Evolutionary conservation across 2,888 invertebrate species (phyloP).

Genomic region (Brachylomia viminalis): DNA sequence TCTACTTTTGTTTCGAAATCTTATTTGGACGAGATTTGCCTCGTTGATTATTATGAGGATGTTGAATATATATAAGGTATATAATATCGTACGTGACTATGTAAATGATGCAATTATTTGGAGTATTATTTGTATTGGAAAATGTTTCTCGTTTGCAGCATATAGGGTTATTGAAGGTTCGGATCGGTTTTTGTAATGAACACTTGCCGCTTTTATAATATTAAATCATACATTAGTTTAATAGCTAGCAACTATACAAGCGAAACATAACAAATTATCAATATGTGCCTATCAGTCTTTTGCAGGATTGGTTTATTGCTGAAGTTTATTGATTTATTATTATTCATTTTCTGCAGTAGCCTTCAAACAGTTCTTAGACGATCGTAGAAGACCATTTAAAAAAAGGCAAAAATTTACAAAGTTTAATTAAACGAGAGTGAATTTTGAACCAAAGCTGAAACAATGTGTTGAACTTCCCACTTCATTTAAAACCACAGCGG

Average conservation of each 20-base stretch:
- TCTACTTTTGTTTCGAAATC: slow-evolving; percentile 43
- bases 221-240: background rate
- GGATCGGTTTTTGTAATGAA: background rate
- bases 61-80: background rate
- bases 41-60: slow-evolving; percentile 46
- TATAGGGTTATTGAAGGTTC: background rate
- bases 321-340: slow-evolving; percentile 5
- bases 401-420: background rate
- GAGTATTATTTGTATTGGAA: background rate
- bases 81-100: slow-evolving; percentile 43
- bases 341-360: background rate
- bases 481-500: slow-evolving; percentile 60
- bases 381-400: background rate
- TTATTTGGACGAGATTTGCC: slow-evolving; percentile 41
- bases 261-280: background rate
- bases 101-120: slow-evolving; percentile 10
- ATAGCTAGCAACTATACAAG: background rate
- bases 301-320: background rate
- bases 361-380: background rate
- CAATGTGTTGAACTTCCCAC: slow-evolving; percentile 54
- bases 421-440: slow-evolving; percentile 5
- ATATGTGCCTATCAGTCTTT: background rate
- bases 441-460: slow-evolving; percentile 26
- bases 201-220: background rate
- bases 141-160: background rate